These are phyloP conservation scores for Siniperca obscura DNA, from an alignment of 2,797 vertebrate species.

Conservation along the genomic window DNA sequence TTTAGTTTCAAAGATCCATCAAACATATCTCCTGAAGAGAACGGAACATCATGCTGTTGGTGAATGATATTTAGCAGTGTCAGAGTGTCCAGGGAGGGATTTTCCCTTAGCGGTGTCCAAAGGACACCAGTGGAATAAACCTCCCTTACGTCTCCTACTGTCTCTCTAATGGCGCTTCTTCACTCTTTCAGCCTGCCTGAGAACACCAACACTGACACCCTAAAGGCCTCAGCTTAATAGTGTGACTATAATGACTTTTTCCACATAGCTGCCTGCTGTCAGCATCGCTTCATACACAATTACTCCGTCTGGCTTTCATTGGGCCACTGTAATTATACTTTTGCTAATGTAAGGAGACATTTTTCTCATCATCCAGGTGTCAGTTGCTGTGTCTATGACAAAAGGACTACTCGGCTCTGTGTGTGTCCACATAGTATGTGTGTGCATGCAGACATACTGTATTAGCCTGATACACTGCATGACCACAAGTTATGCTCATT, in stretches of 20 bases:
- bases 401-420: neutral
- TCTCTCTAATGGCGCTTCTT: slow-evolving; percentile 43
- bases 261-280: slow-evolving; percentile 67
- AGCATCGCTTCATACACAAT: slow-evolving; percentile 58
- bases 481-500: neutral
- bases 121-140: slow-evolving; percentile 20
- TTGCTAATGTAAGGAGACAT: slow-evolving; percentile 36
- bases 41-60: neutral
- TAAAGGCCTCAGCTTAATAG: slow-evolving; percentile 66
- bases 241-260: slow-evolving; percentile 77
- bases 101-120: slow-evolving; percentile 16
- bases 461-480: neutral
- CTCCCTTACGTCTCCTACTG: slow-evolving; percentile 32
- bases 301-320: slow-evolving; percentile 54
- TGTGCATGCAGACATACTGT: neutral
- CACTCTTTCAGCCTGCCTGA: slow-evolving; percentile 57
- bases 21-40: neutral
- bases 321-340: slow-evolving; percentile 60
- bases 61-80: slow-evolving; percentile 24
- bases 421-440: neutral
- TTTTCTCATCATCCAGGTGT: slow-evolving; percentile 29
- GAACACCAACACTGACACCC: slow-evolving; percentile 55
- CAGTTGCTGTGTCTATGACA: neutral
- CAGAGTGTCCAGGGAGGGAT: neutral
- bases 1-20: neutral